Conservation (phyloP, 2,113 vertebrate genomes). For the Lagopus muta region DNA sequence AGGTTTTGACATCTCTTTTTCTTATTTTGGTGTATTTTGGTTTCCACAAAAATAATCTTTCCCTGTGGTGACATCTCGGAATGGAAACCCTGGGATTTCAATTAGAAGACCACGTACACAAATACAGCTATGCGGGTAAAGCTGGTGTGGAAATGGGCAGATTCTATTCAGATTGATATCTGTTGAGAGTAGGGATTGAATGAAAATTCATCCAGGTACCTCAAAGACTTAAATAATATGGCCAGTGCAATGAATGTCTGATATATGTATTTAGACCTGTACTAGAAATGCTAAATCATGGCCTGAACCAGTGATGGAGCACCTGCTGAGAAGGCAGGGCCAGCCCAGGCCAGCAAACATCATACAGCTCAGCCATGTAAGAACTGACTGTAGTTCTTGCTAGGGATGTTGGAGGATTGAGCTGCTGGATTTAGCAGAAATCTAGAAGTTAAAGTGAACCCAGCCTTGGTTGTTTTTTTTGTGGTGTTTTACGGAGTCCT, state of each 20-base stretch:
- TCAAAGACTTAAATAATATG: not conserved
- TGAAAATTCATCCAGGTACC: not conserved
- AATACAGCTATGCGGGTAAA: not conserved
- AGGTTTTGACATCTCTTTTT: not conserved
- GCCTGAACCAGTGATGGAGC: too few species aligned
- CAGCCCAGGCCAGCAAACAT: not conserved
- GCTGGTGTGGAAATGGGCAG: not conserved
- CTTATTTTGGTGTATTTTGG: not conserved
- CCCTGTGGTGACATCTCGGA: not conserved
- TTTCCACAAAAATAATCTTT: not conserved
- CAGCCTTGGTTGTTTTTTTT: not conserved
- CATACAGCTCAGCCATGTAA: not conserved
- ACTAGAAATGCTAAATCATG: too few species aligned
- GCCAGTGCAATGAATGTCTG: not conserved
- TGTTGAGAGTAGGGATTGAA: not conserved
- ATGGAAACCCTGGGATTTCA: not conserved
- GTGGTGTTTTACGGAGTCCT: not conserved
- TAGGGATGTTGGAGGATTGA: not conserved
- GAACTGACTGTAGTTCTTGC: rapidly evolving
- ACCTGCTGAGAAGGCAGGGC: too few species aligned
- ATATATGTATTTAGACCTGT: not conserved
- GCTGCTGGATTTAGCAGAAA: not conserved
- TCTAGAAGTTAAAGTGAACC: not conserved
- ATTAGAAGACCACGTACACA: not conserved
- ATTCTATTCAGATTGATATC: not conserved